Conservation (phyloP, 2,113 vertebrate species). For the Cichladusa arquata region DNA sequence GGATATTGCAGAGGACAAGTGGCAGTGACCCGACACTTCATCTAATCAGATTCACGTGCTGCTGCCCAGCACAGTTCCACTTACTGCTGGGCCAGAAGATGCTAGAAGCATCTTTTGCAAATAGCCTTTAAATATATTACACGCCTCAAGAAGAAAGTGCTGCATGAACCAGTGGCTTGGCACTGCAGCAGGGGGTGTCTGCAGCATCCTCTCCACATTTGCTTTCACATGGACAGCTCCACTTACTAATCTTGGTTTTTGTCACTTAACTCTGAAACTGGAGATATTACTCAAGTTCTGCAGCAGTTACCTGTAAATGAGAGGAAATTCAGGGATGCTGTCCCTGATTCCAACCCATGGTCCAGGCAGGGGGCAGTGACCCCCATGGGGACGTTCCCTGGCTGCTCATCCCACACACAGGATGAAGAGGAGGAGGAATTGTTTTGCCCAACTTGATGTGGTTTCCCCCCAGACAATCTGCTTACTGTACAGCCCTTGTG, state of each 20-base stretch:
- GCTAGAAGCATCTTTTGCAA: not conserved
- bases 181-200: not conserved
- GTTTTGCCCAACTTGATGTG: not conserved
- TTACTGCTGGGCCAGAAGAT: not conserved
- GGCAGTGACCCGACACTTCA: not conserved
- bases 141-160: not conserved
- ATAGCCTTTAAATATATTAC: not conserved
- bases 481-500: not conserved
- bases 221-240: not conserved
- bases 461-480: not conserved
- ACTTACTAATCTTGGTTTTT: not conserved
- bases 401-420: rapidly evolving
- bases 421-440: not conserved
- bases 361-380: rapidly evolving
- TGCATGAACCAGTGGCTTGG: not conserved
- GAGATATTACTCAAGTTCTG: not conserved
- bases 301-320: not conserved
- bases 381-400: rapidly evolving
- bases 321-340: not conserved
- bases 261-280: not conserved
- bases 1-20: not conserved
- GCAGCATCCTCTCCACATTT: not conserved
- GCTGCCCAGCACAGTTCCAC: not conserved
- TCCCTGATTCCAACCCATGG: rapidly evolving
- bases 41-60: not conserved